phyloP scores from a whole-genome alignment of 2,113 vertebrate genomes.

The Mixornis gularis region DNA sequence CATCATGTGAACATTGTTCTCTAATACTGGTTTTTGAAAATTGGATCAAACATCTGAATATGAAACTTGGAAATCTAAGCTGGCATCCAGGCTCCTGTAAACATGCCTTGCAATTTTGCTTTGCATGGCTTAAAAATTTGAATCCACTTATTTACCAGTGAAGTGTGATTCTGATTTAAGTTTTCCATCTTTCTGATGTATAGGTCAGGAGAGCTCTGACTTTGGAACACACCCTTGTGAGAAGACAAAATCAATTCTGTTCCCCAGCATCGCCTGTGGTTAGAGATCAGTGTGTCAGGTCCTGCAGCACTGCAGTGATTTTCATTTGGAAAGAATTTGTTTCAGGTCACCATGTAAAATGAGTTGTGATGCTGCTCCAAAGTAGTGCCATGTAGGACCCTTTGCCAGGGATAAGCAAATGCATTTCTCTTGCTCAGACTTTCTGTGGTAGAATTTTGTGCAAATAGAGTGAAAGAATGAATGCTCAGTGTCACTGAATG shows the following conservation, averaged over 20 bases:
- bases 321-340: neutral
- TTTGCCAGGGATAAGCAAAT: neutral
- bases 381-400: neutral
- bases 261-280: neutral
- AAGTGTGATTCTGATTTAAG: neutral
- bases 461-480: neutral
- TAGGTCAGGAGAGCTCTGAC: neutral
- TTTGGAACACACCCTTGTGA: neutral
- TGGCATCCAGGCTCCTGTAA: neutral
- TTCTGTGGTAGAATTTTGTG: neutral
- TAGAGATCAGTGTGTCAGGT: neutral
- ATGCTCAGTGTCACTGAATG: neutral
- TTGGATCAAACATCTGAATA: neutral
- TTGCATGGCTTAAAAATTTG: neutral
- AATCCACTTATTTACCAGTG: neutral
- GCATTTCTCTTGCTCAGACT: neutral
- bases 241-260: neutral
- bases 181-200: neutral
- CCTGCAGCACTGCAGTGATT: neutral
- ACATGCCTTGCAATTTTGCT: neutral
- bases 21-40: neutral
- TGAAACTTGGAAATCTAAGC: neutral
- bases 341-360: neutral
- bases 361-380: neutral
- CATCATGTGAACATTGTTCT: neutral